Percentiles rank a stretch among this genome's conserved stretches.
These are phyloP conservation scores for Pollicipes pollicipes DNA, from an alignment of 1,140 invertebrate genomes.

Conservation along the genomic window DNA sequence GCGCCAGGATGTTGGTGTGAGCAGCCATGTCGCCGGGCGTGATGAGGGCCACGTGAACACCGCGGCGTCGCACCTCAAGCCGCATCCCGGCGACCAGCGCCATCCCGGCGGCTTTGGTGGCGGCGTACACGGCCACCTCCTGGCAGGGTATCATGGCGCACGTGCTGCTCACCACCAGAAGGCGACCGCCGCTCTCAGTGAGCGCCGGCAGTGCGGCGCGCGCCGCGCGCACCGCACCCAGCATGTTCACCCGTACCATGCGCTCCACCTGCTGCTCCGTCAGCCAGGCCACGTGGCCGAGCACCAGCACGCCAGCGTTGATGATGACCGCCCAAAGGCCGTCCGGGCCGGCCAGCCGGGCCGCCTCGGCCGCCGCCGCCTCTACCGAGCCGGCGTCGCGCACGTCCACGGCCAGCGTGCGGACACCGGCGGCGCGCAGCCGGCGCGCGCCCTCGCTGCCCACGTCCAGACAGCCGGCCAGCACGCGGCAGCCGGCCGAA, in stretches of 20 bases:
- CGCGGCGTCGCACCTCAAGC: no score
- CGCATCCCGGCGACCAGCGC: slow-evolving; percentile 46
- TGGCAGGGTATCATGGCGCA: slow-evolving; percentile 52
- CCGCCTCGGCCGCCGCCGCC: slow-evolving; percentile 18
- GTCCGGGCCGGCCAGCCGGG: no score
- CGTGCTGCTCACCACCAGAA: slow-evolving; percentile 64
- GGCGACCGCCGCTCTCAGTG: slow-evolving; percentile 33
- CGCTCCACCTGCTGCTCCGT: slow-evolving; percentile 43
- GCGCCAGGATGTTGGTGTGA: no score
- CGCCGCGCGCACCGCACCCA: no score
- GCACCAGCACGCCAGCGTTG: slow-evolving; percentile 73
- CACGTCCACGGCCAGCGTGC: slow-evolving; percentile 29
- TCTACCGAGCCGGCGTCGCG: slow-evolving; percentile 24
- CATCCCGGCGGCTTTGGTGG: slow-evolving; percentile 55
- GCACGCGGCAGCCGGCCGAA: slow-evolving; percentile 28
- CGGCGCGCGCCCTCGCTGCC: slow-evolving; percentile 23
- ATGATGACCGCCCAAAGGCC: slow-evolving; percentile 53
- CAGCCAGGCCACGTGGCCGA: slow-evolving; percentile 80
- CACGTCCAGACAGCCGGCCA: slow-evolving; percentile 31
- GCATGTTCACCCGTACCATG: not conserved
- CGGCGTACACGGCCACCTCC: slow-evolving; percentile 50
- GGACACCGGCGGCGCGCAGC: slow-evolving; percentile 20
- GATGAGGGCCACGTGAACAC: no score
- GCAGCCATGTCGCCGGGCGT: no score
- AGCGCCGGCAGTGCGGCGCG: no score